phyloP scores from a whole-genome alignment of 2,113 vertebrate species.

The Chlamydotis undulata region DNA sequence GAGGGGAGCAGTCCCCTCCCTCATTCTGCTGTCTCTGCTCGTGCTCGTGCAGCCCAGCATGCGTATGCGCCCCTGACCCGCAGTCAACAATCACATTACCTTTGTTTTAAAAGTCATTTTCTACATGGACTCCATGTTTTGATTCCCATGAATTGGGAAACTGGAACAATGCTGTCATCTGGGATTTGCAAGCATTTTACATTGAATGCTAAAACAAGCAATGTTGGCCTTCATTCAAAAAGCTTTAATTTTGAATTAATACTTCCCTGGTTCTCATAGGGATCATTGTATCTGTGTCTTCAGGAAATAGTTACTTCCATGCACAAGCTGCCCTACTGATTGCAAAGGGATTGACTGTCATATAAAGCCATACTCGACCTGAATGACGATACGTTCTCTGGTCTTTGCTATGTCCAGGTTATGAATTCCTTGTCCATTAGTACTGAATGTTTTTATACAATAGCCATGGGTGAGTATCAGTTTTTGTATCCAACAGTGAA shows the following conservation, averaged over 20 bases:
- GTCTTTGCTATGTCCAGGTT: neutral
- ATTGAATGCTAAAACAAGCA: neutral
- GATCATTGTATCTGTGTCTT: neutral
- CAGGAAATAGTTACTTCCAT: constrained; percentile 14
- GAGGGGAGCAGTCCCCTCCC: neutral
- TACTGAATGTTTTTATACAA: neutral
- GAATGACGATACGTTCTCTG: neutral
- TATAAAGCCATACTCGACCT: neutral
- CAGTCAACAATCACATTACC: neutral
- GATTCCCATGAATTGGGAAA: constrained; percentile 8
- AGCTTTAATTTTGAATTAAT: constrained; percentile 44
- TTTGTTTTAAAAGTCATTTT: neutral
- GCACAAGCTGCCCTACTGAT: neutral
- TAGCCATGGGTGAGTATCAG: neutral
- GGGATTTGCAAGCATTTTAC: constrained; percentile 29
- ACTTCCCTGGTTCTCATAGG: constrained; percentile 4
- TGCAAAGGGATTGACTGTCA: neutral
- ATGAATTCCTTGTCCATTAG: neutral
- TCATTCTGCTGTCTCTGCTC: neutral
- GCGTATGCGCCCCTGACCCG: rapidly evolving
- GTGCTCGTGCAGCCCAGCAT: neutral
- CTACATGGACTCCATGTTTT: neutral
- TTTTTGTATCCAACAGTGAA: neutral
- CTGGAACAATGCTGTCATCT: constrained; percentile 26
- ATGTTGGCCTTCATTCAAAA: constrained; percentile 17